These are phyloP conservation scores for Drosophila azteca DNA, from an alignment of 1,140 invertebrate genomes.

Conservation along the genomic window DNA sequence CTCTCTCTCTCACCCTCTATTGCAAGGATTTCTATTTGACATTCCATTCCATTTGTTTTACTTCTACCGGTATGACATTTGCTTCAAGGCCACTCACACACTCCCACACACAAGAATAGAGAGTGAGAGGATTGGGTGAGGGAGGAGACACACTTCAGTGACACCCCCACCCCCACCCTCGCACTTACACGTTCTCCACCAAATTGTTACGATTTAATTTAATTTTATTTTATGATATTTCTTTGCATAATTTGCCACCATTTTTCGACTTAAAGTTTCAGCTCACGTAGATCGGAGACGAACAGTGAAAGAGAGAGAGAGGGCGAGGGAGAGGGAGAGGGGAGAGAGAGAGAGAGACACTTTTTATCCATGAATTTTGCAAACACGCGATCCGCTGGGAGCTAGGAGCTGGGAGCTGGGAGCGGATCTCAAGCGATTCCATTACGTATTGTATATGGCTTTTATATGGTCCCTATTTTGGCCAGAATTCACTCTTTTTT, in stretches of 20 bases:
- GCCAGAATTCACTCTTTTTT: constrained; percentile 26
- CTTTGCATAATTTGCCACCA: constrained; percentile 33
- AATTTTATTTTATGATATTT: constrained; percentile 2
- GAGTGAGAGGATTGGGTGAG: background rate
- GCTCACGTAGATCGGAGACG: constrained; percentile 29
- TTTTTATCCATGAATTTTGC: constrained; percentile 47
- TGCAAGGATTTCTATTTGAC: constrained; percentile 31
- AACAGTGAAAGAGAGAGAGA: constrained; percentile 1
- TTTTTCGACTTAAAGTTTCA: constrained; percentile 34
- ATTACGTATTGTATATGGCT: constrained; percentile 33
- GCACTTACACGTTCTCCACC: constrained; percentile 22
- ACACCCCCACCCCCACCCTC: background rate
- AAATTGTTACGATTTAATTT: constrained; percentile 41
- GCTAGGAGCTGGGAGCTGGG: too few species aligned
- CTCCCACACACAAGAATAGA: background rate
- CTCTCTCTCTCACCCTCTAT: too few species aligned
- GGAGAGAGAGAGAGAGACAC: constrained; percentile 1
- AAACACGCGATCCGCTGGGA: constrained; percentile 42
- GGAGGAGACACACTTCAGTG: background rate
- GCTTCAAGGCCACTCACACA: constrained; percentile 23
- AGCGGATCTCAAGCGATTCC: constrained; percentile 25
- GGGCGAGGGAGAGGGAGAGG: constrained; percentile 6
- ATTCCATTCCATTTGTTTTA: constrained; percentile 1
- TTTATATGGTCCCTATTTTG: constrained; percentile 30
- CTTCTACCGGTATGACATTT: background rate